Conservation (phyloP, 2,888 invertebrate species). For the Lochmaea crataegi region DNA sequence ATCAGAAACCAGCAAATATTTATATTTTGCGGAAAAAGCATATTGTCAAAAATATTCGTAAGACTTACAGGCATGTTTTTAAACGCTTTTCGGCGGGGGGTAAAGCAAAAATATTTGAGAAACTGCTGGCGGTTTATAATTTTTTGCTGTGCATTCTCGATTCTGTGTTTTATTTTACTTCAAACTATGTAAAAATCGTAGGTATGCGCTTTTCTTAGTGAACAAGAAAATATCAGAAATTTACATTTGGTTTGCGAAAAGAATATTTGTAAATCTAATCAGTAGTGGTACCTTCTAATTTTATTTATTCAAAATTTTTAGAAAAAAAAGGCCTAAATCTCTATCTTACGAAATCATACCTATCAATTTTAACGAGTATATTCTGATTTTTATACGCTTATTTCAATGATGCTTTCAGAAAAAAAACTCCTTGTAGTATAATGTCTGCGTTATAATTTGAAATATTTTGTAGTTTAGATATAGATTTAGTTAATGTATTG, state of each 20-base stretch:
- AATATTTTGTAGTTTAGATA: constrained; percentile 10
- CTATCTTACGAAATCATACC: too few species aligned
- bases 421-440: neutral
- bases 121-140: constrained; percentile 28
- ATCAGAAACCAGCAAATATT: neutral
- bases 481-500: neutral
- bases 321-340: too few species aligned
- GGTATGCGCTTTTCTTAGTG: neutral
- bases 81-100: neutral
- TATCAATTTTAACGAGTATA: too few species aligned
- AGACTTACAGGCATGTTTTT: neutral
- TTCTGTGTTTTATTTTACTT: neutral
- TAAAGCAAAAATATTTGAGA: constrained; percentile 13
- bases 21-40: neutral
- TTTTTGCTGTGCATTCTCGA: constrained; percentile 8
- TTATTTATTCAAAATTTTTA: too few species aligned
- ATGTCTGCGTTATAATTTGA: neutral
- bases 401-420: neutral
- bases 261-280: too few species aligned
- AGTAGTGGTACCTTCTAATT: too few species aligned
- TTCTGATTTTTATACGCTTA: neutral
- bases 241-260: too few species aligned
- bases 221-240: neutral
- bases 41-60: constrained; percentile 5
- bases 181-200: constrained; percentile 9